Evolutionary conservation across 2,888 invertebrate genomes (phyloP).

Genomic region (Oligia latruncula): DNA sequence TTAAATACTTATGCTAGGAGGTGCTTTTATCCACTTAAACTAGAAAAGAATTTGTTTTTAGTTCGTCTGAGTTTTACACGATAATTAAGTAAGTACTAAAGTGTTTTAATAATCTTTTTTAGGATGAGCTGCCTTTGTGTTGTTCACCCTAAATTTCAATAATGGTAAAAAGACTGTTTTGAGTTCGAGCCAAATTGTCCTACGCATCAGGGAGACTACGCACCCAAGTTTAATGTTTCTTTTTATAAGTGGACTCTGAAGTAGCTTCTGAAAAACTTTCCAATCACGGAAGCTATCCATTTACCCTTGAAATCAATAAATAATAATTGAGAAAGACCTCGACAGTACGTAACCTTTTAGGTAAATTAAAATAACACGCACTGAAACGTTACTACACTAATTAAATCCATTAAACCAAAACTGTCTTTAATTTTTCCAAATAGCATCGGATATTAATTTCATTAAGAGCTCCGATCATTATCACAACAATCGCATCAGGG

Average conservation of each 20-base stretch:
- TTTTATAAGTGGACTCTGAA: slow-evolving; percentile 10
- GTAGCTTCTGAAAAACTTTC: slow-evolving; percentile 25
- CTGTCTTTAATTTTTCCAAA: slow-evolving; percentile 72
- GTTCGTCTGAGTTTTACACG: neutral
- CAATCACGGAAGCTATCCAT: neutral
- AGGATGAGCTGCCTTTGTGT: slow-evolving; percentile 15
- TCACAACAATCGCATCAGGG: slow-evolving; percentile 83
- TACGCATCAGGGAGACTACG: slow-evolving; percentile 45
- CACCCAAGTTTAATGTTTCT: slow-evolving; percentile 33
- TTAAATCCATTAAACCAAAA: slow-evolving; percentile 70
- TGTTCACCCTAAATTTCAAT: slow-evolving; percentile 21
- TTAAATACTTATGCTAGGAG: neutral
- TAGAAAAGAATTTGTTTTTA: neutral
- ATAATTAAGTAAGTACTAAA: neutral
- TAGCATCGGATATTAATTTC: slow-evolving; percentile 84
- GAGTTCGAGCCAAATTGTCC: slow-evolving; percentile 74
- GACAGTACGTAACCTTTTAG: neutral
- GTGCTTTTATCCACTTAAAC: neutral
- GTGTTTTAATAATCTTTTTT: neutral
- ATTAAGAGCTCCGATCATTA: slow-evolving; percentile 85
- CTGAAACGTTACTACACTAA: slow-evolving; percentile 60
- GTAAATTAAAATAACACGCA: slow-evolving; percentile 7
- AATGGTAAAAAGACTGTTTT: slow-evolving; percentile 62
- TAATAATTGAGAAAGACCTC: neutral
- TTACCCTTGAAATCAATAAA: slow-evolving; percentile 11